phyloP scores from a whole-genome alignment of 2,888 invertebrate species.

The Eudemis profundana region DNA sequence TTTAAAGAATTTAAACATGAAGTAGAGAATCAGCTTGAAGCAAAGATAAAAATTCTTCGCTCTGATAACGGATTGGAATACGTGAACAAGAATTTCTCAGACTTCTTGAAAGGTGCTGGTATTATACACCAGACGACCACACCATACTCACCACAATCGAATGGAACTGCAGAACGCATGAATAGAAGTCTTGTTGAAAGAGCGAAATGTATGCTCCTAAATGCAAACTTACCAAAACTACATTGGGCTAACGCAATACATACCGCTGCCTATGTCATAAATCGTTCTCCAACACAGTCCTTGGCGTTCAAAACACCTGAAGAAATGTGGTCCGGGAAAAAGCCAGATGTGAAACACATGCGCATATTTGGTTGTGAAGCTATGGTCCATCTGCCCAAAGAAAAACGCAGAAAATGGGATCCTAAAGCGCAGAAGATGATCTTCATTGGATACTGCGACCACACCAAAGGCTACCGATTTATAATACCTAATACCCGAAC shows the following conservation, averaged over 20 bases:
- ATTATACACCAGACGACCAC: slow-evolving; percentile 42
- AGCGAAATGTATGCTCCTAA: slow-evolving; percentile 46
- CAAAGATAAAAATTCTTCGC: slow-evolving; percentile 34
- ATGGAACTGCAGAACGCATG: slow-evolving; percentile 56
- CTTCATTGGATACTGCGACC: slow-evolving; percentile 61
- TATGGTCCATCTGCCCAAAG: slow-evolving; percentile 49
- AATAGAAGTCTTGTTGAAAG: slow-evolving; percentile 46
- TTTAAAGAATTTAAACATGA: slow-evolving; percentile 44
- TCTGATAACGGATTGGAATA: slow-evolving; percentile 49
- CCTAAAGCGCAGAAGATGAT: slow-evolving; percentile 53
- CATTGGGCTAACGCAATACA: slow-evolving; percentile 49
- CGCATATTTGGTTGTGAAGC: slow-evolving; percentile 60
- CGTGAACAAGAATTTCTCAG: slow-evolving; percentile 28
- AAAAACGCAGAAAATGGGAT: slow-evolving; percentile 48
- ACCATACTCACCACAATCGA: slow-evolving; percentile 46
- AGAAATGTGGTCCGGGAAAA: slow-evolving; percentile 59
- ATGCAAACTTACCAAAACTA: slow-evolving; percentile 41
- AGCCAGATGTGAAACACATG: slow-evolving; percentile 54
- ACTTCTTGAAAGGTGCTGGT: slow-evolving; percentile 24
- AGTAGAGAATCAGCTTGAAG: slow-evolving; percentile 45
- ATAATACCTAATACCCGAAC: slow-evolving; percentile 30
- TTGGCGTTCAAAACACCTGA: slow-evolving; percentile 47
- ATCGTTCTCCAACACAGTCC: slow-evolving; percentile 46
- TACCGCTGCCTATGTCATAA: slow-evolving; percentile 45
- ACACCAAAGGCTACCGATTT: slow-evolving; percentile 53